Conservation (phyloP, 2,888 invertebrate species). For the Xanthia togata region DNA sequence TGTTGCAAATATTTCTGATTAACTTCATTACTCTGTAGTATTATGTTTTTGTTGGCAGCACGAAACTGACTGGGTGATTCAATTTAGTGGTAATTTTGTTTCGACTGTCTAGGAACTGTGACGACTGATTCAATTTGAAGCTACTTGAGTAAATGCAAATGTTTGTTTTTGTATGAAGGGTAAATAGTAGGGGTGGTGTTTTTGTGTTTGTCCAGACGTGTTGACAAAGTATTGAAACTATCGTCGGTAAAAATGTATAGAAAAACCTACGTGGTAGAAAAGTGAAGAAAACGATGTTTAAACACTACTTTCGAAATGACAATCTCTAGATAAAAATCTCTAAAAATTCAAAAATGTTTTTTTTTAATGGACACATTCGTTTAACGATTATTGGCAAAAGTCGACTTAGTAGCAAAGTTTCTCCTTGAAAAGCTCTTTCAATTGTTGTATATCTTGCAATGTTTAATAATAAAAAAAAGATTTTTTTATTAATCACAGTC, state of each 20-base stretch:
- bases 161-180: constrained; percentile 17
- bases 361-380: no score
- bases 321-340: no score
- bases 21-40: constrained; percentile 37
- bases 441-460: no score
- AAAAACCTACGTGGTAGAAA: no score
- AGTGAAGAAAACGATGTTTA: background rate
- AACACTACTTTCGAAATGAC: background rate
- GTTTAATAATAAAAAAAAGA: no score
- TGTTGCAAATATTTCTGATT: constrained; percentile 35
- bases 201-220: constrained; percentile 8
- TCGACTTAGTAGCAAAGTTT: no score
- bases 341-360: no score
- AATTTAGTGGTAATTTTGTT: constrained; percentile 53
- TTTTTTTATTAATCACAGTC: no score
- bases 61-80: constrained; percentile 40
- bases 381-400: no score
- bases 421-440: no score
- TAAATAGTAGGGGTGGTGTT: background rate
- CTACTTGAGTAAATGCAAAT: constrained; percentile 27
- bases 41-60: constrained; percentile 28
- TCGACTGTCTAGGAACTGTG: constrained; percentile 43
- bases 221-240: background rate
- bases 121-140: constrained; percentile 39
- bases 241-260: background rate